A percentile compares a stretch with the other conserved stretches of the same genome.
Conservation (phyloP, 2,888 invertebrate species). For the Pantelozetes paolii region DNA sequence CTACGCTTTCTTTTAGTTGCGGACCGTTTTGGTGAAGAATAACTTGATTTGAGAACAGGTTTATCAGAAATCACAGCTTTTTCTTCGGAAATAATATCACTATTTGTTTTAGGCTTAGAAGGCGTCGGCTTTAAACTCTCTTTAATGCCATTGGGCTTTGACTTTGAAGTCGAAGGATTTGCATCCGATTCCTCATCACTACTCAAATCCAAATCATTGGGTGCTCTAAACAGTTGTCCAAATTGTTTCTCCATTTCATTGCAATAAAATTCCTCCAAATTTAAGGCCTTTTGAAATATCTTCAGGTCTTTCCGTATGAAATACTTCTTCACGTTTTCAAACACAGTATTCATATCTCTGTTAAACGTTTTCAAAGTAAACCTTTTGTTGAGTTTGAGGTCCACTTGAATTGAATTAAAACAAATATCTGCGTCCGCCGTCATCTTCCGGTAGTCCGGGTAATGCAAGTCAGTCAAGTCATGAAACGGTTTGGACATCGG, state of each 20-base stretch:
- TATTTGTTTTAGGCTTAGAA: background rate
- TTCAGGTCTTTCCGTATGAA: background rate
- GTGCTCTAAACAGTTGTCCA: background rate
- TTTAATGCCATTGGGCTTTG: too few species aligned
- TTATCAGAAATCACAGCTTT: too few species aligned
- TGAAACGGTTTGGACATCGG: constrained; percentile 5
- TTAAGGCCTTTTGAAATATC: background rate
- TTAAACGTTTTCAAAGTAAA: background rate
- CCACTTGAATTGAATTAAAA: background rate
- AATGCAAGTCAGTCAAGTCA: background rate
- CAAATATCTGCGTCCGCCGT: background rate
- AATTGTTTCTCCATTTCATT: background rate
- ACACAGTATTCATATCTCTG: constrained; percentile 3
- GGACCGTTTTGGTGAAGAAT: too few species aligned
- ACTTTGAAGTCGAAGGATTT: background rate
- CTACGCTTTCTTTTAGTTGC: too few species aligned
- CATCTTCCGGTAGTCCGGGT: background rate
- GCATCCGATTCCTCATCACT: background rate
- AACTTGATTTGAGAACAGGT: too few species aligned
- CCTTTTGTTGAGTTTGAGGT: background rate
- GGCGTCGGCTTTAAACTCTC: background rate
- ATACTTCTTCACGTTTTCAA: background rate
- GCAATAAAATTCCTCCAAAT: background rate
- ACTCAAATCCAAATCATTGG: background rate
- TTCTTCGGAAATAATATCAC: too few species aligned